Evolutionary conservation across 2,797 vertebrate genomes (phyloP).

Genomic region (Sebastes matsubarae): DNA sequence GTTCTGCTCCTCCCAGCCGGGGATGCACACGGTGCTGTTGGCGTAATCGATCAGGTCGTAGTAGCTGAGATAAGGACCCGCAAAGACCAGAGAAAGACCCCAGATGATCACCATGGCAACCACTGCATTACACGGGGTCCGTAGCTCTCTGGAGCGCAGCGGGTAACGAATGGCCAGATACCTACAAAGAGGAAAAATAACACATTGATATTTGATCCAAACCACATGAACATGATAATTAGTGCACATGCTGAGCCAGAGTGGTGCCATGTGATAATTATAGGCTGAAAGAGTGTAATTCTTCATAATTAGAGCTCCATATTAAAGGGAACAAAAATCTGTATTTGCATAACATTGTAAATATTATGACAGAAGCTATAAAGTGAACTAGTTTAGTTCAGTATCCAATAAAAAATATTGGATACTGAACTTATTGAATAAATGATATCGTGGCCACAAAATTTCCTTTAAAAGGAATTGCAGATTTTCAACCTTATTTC

Average conservation of each 20-base stretch:
- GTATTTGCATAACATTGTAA: background rate
- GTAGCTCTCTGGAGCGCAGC: constrained; percentile 86
- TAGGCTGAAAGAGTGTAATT: background rate
- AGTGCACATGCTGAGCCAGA: background rate
- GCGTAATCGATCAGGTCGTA: constrained; percentile 88
- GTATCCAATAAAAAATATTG: too few relatives aligned
- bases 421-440: too few relatives aligned
- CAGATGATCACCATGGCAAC: constrained; percentile 90
- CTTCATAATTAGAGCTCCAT: background rate
- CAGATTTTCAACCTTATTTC: too few relatives aligned
- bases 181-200: constrained; percentile 62
- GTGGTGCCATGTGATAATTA: background rate
- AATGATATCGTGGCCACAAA: background rate
- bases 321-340: background rate
- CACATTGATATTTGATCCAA: background rate
- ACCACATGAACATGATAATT: background rate
- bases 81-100: constrained; percentile 88
- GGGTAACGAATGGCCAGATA: constrained; percentile 91
- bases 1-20: constrained; percentile 88
- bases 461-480: too few relatives aligned
- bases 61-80: constrained; percentile 90
- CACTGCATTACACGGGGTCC: constrained; percentile 86
- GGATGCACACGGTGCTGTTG: constrained; percentile 88
- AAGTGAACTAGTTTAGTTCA: background rate
- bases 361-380: background rate